These are phyloP conservation scores for Acanthurus tractus DNA, from an alignment of 2,797 vertebrate genomes.

Conservation along the genomic window DNA sequence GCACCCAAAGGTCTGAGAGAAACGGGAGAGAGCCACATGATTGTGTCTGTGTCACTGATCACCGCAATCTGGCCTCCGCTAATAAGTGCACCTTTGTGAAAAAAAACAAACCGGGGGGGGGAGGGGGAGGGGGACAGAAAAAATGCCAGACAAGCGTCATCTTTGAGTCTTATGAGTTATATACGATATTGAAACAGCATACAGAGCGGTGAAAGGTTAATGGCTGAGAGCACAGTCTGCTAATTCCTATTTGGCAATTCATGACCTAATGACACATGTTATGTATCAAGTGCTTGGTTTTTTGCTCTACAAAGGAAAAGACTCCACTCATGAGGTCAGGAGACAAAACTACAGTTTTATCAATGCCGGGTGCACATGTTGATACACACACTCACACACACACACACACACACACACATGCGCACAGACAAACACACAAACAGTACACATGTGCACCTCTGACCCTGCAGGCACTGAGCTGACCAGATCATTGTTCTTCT, in stretches of 20 bases:
- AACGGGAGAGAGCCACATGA: constrained; percentile 76
- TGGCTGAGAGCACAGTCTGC: constrained; percentile 29
- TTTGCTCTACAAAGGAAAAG: constrained; percentile 47
- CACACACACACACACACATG: constrained; percentile 11
- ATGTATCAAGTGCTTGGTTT: constrained; percentile 41
- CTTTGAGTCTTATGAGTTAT: constrained; percentile 44
- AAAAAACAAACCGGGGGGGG: background rate
- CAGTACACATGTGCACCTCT: constrained; percentile 24
- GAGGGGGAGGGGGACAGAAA: background rate
- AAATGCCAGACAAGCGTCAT: constrained; percentile 11
- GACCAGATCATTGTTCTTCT: constrained; percentile 37
- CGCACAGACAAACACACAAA: background rate
- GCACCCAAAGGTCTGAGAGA: constrained; percentile 73
- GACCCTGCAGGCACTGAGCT: constrained; percentile 32
- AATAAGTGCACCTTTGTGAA: constrained; percentile 75
- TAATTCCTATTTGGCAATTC: constrained; percentile 39
- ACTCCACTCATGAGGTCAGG: constrained; percentile 47
- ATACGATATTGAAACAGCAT: constrained; percentile 24
- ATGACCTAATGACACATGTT: constrained; percentile 60
- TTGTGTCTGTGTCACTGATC: constrained; percentile 76
- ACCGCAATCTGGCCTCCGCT: constrained; percentile 51
- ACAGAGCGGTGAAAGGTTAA: constrained; percentile 50
- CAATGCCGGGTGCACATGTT: background rate
- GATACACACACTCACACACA: constrained; percentile 15
- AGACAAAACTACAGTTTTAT: constrained; percentile 46